These are phyloP conservation scores for Alligator mississippiensis DNA, from an alignment of 2,113 vertebrate genomes.

Conservation along the genomic window DNA sequence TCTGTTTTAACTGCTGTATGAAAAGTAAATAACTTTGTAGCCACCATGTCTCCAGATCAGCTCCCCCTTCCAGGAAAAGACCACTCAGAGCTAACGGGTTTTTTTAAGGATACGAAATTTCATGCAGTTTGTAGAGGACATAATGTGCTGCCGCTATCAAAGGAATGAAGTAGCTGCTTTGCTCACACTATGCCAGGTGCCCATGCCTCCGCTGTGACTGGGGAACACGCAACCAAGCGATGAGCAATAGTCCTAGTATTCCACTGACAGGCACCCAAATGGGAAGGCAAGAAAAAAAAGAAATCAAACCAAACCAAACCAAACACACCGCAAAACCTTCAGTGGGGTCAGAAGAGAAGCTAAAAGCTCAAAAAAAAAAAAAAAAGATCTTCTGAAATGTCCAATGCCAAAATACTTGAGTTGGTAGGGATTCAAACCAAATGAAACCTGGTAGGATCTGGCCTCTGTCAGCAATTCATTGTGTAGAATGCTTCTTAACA, in stretches of 20 bases:
- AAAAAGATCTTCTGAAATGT: neutral
- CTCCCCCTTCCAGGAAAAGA: conserved; percentile 13
- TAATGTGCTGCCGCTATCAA: rapidly evolving
- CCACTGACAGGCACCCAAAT: neutral
- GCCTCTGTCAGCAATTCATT: conserved; percentile 13
- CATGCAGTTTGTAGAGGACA: neutral
- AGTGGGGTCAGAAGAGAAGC: rapidly evolving
- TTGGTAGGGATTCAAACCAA: neutral
- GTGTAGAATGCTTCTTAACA: conserved; percentile 52
- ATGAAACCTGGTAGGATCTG: conserved; percentile 13
- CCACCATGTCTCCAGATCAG: neutral
- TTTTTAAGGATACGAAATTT: rapidly evolving
- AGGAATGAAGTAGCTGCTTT: neutral
- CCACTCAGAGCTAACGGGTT: rapidly evolving
- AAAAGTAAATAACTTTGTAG: conserved; percentile 47
- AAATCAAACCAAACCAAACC: no score
- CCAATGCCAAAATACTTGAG: neutral
- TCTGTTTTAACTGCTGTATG: neutral
- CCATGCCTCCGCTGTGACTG: neutral
- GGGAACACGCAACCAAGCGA: rapidly evolving
- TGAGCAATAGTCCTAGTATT: rapidly evolving
- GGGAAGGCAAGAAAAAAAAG: neutral
- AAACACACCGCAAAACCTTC: neutral
- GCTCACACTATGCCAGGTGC: rapidly evolving
- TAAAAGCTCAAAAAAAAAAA: neutral